Percentiles rank a stretch among this genome's conserved stretches.
Conservation (phyloP, 2,797 vertebrate species). For the Hippocampus kuda region DNA sequence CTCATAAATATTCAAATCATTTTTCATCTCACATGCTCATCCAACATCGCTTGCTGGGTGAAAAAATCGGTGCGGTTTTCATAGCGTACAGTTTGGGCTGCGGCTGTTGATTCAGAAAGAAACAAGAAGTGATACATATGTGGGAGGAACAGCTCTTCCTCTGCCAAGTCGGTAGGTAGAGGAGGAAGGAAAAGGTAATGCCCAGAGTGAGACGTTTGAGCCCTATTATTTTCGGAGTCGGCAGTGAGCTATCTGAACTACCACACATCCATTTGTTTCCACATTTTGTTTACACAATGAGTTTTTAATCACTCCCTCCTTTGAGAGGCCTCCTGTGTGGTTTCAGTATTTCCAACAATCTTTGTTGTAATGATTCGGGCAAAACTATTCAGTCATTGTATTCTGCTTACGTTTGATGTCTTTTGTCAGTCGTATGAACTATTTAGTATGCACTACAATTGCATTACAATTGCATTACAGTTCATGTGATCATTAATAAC, state of each 20-base stretch:
- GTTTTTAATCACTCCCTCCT: conserved; percentile 56
- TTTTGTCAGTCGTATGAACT: too few species aligned
- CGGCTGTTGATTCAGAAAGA: conserved; percentile 10
- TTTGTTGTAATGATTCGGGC: background rate
- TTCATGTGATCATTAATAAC: background rate
- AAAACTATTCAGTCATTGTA: background rate
- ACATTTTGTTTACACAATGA: conserved; percentile 49
- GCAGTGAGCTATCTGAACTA: background rate
- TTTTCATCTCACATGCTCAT: conserved; percentile 9
- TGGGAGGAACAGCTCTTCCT: conserved; percentile 1
- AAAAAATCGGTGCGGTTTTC: conserved; percentile 20
- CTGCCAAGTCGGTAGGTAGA: background rate
- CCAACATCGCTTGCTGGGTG: conserved; percentile 9
- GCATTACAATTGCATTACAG: background rate
- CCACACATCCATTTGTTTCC: conserved; percentile 47
- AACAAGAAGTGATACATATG: conserved; percentile 19
- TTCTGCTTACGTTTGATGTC: too few species aligned
- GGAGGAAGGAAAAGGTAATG: background rate
- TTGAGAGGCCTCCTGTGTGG: conserved; percentile 25
- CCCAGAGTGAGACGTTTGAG: background rate
- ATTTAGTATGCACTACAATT: background rate
- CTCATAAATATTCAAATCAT: conserved; percentile 3
- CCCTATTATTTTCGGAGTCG: too few species aligned
- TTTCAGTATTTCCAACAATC: background rate
- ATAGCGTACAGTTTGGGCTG: background rate